Percentiles rank a stretch among this genome's conserved stretches.
phyloP scores from a whole-genome alignment of 1,140 invertebrate species.

The Calliphora vicina region DNA sequence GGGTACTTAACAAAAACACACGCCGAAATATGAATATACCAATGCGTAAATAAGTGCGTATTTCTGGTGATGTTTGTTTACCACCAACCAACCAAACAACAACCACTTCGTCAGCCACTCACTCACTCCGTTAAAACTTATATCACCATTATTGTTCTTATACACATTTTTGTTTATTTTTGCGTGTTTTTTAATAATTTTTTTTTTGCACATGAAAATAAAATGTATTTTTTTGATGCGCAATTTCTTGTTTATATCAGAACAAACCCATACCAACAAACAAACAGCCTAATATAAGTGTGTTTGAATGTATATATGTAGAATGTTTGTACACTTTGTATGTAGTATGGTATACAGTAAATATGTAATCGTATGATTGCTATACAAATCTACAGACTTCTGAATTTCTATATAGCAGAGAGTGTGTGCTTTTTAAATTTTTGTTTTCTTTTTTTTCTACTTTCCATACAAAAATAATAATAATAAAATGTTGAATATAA shows the following conservation, averaged over 20 bases:
- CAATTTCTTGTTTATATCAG: constrained; percentile 3
- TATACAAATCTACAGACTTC: background rate
- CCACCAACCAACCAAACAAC: background rate
- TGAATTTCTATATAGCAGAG: background rate
- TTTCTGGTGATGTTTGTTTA: constrained; percentile 9
- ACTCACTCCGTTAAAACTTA: constrained; percentile 4
- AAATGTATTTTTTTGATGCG: constrained; percentile 21
- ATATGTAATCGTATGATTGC: background rate
- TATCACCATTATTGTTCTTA: background rate
- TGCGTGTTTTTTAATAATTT: background rate
- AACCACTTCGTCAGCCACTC: too few species aligned
- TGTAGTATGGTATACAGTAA: background rate
- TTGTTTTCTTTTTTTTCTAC: constrained; percentile 7
- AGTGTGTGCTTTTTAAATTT: constrained; percentile 3
- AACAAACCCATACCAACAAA: background rate
- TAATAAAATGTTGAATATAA: background rate
- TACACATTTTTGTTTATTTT: background rate
- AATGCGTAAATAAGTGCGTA: constrained; percentile 1
- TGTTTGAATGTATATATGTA: background rate
- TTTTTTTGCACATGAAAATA: constrained; percentile 12
- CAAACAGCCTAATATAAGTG: background rate
- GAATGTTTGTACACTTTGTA: too few species aligned
- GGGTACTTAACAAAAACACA: too few species aligned
- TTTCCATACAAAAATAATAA: constrained; percentile 1
- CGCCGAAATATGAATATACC: too few species aligned